Evolutionary conservation across 2,113 vertebrate genomes (phyloP).

Genomic region (Halichoeres trimaculatus): DNA sequence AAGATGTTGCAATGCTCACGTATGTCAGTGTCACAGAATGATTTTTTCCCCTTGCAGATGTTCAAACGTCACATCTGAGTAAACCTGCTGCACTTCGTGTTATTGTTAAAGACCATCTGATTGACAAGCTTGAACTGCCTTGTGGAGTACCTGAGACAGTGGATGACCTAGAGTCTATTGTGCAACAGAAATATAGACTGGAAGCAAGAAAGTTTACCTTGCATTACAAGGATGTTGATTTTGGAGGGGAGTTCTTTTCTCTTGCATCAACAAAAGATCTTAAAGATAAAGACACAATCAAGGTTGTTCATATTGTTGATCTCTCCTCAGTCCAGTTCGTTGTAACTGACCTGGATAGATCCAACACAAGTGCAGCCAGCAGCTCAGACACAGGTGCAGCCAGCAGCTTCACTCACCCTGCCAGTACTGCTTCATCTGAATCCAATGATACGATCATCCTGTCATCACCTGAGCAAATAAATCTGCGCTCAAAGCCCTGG

Average conservation of each 20-base stretch:
- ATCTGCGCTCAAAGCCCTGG: conserved; percentile 7
- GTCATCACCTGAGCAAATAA: conserved; percentile 19
- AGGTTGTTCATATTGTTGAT: conserved; percentile 16
- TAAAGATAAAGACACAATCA: conserved; percentile 20
- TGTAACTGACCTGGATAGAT: background rate
- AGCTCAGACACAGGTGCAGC: background rate
- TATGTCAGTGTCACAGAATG: too few relatives aligned
- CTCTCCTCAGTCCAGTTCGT: background rate
- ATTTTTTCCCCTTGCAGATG: too few relatives aligned
- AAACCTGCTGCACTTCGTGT: too few relatives aligned
- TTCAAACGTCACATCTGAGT: too few relatives aligned
- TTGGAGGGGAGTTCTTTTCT: conserved; percentile 17
- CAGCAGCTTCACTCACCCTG: background rate
- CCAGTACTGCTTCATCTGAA: conserved; percentile 4
- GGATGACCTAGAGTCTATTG: background rate
- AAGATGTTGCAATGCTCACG: too few relatives aligned
- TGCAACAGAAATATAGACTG: background rate
- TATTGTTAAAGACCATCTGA: too few relatives aligned
- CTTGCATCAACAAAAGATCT: conserved; percentile 13
- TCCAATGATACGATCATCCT: conserved; percentile 17
- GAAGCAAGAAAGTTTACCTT: background rate
- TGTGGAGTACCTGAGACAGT: background rate
- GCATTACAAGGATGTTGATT: conserved; percentile 15
- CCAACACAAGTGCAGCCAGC: background rate
- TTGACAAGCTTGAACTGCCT: too few relatives aligned